Evolutionary conservation across 1,140 invertebrate species (phyloP), one percentile per base, ranked within the genome.

Genomic region (Phocides pigmalion): DNA sequence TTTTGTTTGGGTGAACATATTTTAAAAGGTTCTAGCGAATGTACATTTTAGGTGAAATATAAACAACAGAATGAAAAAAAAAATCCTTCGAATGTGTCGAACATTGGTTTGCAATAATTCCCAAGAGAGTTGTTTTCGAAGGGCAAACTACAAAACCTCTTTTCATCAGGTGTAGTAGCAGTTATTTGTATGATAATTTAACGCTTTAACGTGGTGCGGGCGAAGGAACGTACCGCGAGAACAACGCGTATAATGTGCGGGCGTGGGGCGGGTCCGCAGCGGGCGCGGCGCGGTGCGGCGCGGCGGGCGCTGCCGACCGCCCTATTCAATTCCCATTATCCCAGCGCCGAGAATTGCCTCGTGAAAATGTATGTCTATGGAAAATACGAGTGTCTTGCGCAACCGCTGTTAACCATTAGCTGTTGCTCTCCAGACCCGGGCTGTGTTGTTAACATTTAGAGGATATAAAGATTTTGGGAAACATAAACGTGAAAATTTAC

Each of bases 131-230:
- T 39, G 3, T 39, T 32, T 39, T 12, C 8, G n/a, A 4, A 14
- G 12, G 6, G 22, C 6, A 39, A 14, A 12, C 4, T 4, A 2
- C 35, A 39, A 39, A 4, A 14, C 5, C 5, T 39, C 12, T 2
- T 14, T 2, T 2, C 12, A 14, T 11, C 12, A n/a, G 35, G 3
- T 16, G 41, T 42, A 54, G n/a, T 19, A 22, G 11, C 56, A 15
- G 56, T 59, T 47, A 59, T 59, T 59, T 59, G 56, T 59, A 59
- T 61, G 56, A 61, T 61, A 61, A 61, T 61, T 25, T 61, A 32
- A 41, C 25, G 44, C 28, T 4, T 61, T 35, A 61, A 61, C 42
- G 42, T 61, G 56, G 16, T 37, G 56, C 19, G 56, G 42, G 28
- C 47, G 56, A 47, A 47, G 32, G 41, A 19, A 35, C 28, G 56